phyloP scores from a whole-genome alignment of 2,797 vertebrate genomes.

The Hyperoplus immaculatus region DNA sequence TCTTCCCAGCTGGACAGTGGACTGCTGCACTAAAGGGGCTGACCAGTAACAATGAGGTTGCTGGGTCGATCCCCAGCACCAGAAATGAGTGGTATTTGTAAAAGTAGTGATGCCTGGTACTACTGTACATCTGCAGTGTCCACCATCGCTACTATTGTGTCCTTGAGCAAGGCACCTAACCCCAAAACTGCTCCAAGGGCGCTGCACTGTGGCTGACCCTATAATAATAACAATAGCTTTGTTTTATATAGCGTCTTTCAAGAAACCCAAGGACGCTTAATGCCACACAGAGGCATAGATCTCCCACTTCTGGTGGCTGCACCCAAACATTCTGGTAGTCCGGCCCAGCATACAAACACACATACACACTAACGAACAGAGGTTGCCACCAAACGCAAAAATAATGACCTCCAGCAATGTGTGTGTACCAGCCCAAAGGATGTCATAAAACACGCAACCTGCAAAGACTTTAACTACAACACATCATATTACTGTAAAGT shows the following conservation, averaged over 20 bases:
- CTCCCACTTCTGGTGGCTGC: slow-evolving; percentile 81
- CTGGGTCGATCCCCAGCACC: no score
- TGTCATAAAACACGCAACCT: slow-evolving; percentile 15
- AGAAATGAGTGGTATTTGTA: no score
- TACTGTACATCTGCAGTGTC: no score
- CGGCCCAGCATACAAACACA: slow-evolving; percentile 49
- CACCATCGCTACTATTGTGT: no score
- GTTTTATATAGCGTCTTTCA: no score
- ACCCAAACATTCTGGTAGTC: slow-evolving; percentile 74
- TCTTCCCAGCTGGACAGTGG: slow-evolving; percentile 63
- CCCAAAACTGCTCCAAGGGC: no score
- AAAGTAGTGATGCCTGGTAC: no score
- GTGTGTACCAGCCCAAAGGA: slow-evolving; percentile 24
- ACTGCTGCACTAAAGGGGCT: slow-evolving; percentile 3
- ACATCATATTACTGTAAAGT: background rate
- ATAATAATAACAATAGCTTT: no score
- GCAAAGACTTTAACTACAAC: slow-evolving; percentile 8
- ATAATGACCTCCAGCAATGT: slow-evolving; percentile 19
- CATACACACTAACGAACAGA: slow-evolving; percentile 40
- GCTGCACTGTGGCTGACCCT: no score
- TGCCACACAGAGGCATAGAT: slow-evolving; percentile 80
- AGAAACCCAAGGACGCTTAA: no score
- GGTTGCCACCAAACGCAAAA: slow-evolving; percentile 17
- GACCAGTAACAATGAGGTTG: no score
- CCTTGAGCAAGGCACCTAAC: no score